Percentiles rank a stretch among this genome's conserved stretches.
Conservation (phyloP, 2,113 vertebrate species). For the Todiramphus saurophagus region DNA sequence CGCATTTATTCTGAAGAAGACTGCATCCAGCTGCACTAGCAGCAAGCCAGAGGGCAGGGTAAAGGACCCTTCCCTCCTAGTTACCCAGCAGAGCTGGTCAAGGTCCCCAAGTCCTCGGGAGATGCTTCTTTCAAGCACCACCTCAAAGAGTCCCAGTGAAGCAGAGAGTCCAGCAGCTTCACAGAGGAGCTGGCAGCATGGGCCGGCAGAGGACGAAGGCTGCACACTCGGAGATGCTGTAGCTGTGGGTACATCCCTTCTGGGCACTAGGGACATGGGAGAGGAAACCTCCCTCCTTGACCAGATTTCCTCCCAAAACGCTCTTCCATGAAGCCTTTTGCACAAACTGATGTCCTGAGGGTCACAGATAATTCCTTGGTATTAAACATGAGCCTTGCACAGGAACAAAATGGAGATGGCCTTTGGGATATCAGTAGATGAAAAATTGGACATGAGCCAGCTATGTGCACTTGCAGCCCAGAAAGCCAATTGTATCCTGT, state of each 20-base stretch:
- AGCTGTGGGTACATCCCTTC: background rate
- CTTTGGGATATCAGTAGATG: background rate
- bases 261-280: background rate
- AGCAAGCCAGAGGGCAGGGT: background rate
- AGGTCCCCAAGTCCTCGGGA: background rate
- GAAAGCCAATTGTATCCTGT: background rate
- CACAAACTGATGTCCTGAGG: background rate
- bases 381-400: background rate
- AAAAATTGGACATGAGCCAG: background rate
- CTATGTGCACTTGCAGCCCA: background rate
- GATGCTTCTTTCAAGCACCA: background rate
- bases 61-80: background rate
- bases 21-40: background rate
- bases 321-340: background rate
- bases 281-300: conserved; percentile 27
- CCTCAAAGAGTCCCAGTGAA: background rate
- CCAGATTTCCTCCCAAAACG: background rate
- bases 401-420: background rate
- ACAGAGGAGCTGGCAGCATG: background rate
- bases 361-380: background rate
- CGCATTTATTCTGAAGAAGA: background rate
- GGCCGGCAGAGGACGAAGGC: background rate
- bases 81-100: background rate
- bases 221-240: background rate
- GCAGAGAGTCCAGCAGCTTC: background rate